phyloP scores from a whole-genome alignment of 2,113 vertebrate genomes.

The Sinocyclocheilus anophthalmus region DNA sequence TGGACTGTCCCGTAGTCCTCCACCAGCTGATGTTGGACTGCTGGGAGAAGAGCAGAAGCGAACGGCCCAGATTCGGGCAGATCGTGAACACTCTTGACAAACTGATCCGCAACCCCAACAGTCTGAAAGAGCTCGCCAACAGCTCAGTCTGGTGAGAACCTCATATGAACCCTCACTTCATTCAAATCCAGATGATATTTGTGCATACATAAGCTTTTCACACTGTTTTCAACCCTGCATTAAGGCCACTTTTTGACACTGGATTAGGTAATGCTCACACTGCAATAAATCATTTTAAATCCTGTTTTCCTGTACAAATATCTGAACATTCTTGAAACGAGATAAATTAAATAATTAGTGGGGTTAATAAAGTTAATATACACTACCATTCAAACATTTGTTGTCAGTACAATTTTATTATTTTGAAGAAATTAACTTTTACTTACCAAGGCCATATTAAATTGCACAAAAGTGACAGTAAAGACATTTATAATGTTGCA shows the following conservation, averaged over 20 bases:
- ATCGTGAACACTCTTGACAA: constrained; percentile 82
- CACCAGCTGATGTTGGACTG: constrained; percentile 82
- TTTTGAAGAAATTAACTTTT: no score
- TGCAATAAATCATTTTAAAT: neutral
- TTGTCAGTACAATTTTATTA: no score
- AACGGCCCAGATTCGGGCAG: constrained; percentile 80
- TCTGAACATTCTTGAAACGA: neutral
- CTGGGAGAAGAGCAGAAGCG: constrained; percentile 79
- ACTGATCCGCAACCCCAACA: constrained; percentile 78
- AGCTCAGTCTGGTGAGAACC: constrained; percentile 76
- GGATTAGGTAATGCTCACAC: neutral
- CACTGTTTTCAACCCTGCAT: neutral
- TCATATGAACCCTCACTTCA: neutral
- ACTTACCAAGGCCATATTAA: no score
- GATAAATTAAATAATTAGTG: neutral
- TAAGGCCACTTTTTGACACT: neutral
- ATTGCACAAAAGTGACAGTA: no score
- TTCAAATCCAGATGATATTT: neutral
- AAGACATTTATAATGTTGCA: neutral
- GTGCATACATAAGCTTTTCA: neutral
- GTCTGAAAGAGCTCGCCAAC: constrained; percentile 79
- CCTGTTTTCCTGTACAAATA: neutral
- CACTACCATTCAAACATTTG: neutral
- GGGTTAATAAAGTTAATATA: neutral
- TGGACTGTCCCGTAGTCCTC: constrained; percentile 79